phyloP scores from a whole-genome alignment of 2,797 vertebrate species.

The Coreius guichenoti region DNA sequence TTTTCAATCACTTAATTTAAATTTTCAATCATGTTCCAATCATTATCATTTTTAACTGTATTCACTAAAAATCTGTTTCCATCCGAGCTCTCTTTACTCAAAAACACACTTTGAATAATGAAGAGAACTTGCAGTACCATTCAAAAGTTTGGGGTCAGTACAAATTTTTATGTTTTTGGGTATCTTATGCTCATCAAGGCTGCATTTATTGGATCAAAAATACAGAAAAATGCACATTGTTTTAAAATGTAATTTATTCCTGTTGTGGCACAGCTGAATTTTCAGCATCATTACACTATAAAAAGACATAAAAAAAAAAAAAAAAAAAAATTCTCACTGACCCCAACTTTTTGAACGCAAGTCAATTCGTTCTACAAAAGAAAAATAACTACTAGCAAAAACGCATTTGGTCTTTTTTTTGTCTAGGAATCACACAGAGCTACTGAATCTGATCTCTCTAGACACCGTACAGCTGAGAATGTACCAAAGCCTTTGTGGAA shows the following conservation, averaged over 20 bases:
- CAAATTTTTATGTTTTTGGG: too few species aligned
- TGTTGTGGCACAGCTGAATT: neutral
- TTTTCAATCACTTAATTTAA: too few species aligned
- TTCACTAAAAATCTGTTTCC: neutral
- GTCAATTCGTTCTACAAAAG: neutral
- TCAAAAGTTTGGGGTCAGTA: neutral
- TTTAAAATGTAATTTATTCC: neutral
- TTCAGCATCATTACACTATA: neutral
- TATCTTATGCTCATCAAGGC: too few species aligned
- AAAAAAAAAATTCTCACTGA: neutral
- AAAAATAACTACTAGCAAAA: too few species aligned
- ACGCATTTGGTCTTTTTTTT: too few species aligned
- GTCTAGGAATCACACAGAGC: constrained; percentile 3
- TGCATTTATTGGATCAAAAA: too few species aligned
- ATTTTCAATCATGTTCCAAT: too few species aligned
- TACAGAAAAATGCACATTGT: too few species aligned
- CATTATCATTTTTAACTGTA: neutral
- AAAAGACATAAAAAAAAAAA: neutral
- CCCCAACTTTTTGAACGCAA: neutral
- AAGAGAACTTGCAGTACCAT: neutral
- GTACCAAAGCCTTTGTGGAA: neutral
- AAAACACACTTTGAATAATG: neutral
- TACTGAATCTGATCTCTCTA: neutral
- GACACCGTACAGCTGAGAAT: neutral
- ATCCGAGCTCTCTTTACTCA: neutral